phyloP scores from a whole-genome alignment of 2,888 invertebrate genomes.

The Prenolepis imparis region DNA sequence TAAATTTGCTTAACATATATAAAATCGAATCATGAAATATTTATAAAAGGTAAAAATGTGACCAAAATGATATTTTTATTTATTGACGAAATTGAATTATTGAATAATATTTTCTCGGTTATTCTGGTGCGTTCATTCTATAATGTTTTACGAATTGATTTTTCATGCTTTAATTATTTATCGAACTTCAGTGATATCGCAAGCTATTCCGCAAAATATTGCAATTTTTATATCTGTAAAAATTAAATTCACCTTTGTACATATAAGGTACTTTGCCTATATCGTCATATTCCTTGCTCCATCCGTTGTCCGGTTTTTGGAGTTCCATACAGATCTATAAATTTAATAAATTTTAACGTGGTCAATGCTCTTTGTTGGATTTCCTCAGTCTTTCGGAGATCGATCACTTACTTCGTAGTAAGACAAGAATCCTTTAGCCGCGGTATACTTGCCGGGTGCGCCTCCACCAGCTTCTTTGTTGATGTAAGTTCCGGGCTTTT shows the following conservation, averaged over 20 bases:
- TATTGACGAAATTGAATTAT: background rate
- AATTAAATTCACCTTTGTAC: conserved; percentile 89
- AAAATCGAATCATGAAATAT: background rate
- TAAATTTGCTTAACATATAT: background rate
- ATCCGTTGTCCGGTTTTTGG: conserved; percentile 89
- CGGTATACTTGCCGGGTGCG: conserved; percentile 94
- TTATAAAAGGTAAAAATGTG: conserved; percentile 1
- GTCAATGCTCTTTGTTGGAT: background rate
- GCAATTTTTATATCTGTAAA: background rate
- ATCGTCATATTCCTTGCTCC: conserved; percentile 95
- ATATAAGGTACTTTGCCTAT: conserved; percentile 94
- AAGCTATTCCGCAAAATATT: background rate
- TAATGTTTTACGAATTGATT: conserved; percentile 3
- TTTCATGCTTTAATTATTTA: background rate
- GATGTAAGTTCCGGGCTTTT: conserved; percentile 94
- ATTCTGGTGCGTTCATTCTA: background rate
- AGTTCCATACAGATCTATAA: conserved; percentile 92
- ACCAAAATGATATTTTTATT: background rate
- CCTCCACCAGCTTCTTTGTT: conserved; percentile 97
- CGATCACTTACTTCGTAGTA: conserved; percentile 91
- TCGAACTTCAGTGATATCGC: background rate
- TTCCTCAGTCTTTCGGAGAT: background rate
- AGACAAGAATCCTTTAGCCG: conserved; percentile 94
- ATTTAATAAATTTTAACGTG: conserved; percentile 4
- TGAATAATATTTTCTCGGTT: background rate